Percentiles rank a stretch among this genome's conserved stretches.
Conservation (phyloP, 1,140 invertebrate species). For the Hermetia illucens region DNA sequence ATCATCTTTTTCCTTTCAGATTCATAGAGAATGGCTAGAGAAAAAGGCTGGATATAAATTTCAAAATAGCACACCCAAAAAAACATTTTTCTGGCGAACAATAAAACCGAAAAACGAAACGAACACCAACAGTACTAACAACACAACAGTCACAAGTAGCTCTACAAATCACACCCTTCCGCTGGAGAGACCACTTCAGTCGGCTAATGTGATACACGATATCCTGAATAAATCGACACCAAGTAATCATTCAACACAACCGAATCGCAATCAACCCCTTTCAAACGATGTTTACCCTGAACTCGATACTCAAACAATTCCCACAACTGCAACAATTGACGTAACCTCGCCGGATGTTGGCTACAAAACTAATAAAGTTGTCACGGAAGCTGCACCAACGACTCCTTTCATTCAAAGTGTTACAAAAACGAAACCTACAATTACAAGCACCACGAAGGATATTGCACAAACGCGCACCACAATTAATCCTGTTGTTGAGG, state of each 20-base stretch:
- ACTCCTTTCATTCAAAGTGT: not conserved
- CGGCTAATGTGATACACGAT: not conserved
- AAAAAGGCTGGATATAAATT: slow-evolving; percentile 14
- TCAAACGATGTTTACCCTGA: slow-evolving; percentile 23
- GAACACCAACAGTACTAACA: too few relatives aligned
- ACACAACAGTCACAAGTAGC: too few relatives aligned
- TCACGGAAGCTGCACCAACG: too few relatives aligned
- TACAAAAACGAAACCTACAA: slow-evolving; percentile 6
- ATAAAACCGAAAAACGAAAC: not conserved
- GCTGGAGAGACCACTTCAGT: not conserved
- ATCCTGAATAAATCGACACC: not conserved
- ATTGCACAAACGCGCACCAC: slow-evolving; percentile 8
- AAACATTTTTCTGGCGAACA: slow-evolving; percentile 1
- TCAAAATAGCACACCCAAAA: slow-evolving; percentile 8
- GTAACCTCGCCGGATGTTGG: too few relatives aligned
- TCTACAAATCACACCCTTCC: not conserved
- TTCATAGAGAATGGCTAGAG: slow-evolving; percentile 26
- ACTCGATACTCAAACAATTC: slow-evolving; percentile 11
- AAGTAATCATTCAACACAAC: not conserved
- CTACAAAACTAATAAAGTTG: too few relatives aligned
- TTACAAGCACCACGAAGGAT: slow-evolving; percentile 7
- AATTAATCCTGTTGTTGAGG: slow-evolving; percentile 1
- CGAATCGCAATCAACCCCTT: slow-evolving; percentile 9
- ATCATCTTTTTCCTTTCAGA: slow-evolving; percentile 14
- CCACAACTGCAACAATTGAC: slow-evolving; percentile 1